A percentile compares a stretch with the other conserved stretches of the same genome.
Evolutionary conservation across 2,888 invertebrate genomes (phyloP).

Genomic region (Ligdia adustata): DNA sequence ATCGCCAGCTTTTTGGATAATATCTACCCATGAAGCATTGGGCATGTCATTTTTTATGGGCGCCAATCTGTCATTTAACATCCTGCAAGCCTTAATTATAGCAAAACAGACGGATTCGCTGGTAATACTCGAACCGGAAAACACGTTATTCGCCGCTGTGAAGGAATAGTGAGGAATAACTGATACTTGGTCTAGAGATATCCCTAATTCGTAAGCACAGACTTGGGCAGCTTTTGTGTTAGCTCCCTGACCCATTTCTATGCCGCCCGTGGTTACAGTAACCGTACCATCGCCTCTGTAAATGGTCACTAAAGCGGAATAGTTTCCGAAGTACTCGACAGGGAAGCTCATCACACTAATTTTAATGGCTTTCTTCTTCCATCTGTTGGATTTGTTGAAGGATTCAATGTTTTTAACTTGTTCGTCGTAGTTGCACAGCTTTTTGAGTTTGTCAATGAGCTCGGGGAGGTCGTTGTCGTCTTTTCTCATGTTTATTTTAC

Average conservation of each 20-base stretch:
- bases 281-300: slow-evolving; percentile 89
- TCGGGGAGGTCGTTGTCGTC: slow-evolving; percentile 70
- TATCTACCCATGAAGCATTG: slow-evolving; percentile 82
- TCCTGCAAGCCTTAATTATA: slow-evolving; percentile 85
- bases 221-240: slow-evolving; percentile 92
- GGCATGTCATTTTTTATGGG: slow-evolving; percentile 76
- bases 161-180: slow-evolving; percentile 85
- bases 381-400: slow-evolving; percentile 88
- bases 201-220: slow-evolving; percentile 88
- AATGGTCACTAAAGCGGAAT: slow-evolving; percentile 85
- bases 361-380: slow-evolving; percentile 89
- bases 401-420: slow-evolving; percentile 74
- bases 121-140: slow-evolving; percentile 87
- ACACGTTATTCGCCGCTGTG: slow-evolving; percentile 84
- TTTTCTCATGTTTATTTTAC: slow-evolving; percentile 80
- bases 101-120: slow-evolving; percentile 85
- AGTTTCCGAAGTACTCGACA: slow-evolving; percentile 80
- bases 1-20: slow-evolving; percentile 81
- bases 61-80: slow-evolving; percentile 81
- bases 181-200: slow-evolving; percentile 85
- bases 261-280: slow-evolving; percentile 87
- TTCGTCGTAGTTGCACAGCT: slow-evolving; percentile 79
- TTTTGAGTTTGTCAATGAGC: slow-evolving; percentile 82
- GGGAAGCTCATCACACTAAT: slow-evolving; percentile 87
- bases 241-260: slow-evolving; percentile 91